phyloP scores from a whole-genome alignment of 2,888 invertebrate genomes.

The Microchrysa polita region DNA sequence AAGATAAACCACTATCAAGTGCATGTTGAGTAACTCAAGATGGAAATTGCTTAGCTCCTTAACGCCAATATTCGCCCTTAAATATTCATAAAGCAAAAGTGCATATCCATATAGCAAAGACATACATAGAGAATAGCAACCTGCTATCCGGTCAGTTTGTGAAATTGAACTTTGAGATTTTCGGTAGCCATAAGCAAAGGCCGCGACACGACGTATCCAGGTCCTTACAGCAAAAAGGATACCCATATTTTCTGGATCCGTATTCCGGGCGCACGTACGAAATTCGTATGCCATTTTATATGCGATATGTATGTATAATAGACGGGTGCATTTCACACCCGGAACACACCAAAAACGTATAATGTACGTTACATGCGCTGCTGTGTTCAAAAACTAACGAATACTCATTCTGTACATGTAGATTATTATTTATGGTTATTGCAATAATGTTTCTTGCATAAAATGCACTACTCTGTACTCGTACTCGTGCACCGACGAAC shows the following conservation, averaged over 20 bases:
- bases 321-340: slow-evolving; percentile 10
- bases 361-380: too few relatives aligned
- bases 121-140: not conserved
- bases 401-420: too few relatives aligned
- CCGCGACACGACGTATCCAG: too few relatives aligned
- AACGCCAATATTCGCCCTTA: slow-evolving; percentile 29
- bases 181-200: too few relatives aligned
- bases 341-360: not conserved
- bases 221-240: too few relatives aligned
- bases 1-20: too few relatives aligned
- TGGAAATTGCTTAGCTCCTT: slow-evolving; percentile 27
- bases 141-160: too few relatives aligned
- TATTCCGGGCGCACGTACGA: too few relatives aligned
- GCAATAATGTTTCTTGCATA: slow-evolving; percentile 38
- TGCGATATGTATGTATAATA: too few relatives aligned
- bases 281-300: not conserved
- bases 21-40: not conserved
- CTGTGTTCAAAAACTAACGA: slow-evolving; percentile 33
- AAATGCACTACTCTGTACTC: not conserved
- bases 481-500: too few relatives aligned
- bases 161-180: too few relatives aligned
- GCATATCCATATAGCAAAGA: not conserved
- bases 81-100: slow-evolving; percentile 12
- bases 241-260: too few relatives aligned
- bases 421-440: slow-evolving; percentile 43